Evolutionary conservation across 2,888 invertebrate species (phyloP).

Genomic region (Phanerotoma sp.): DNA sequence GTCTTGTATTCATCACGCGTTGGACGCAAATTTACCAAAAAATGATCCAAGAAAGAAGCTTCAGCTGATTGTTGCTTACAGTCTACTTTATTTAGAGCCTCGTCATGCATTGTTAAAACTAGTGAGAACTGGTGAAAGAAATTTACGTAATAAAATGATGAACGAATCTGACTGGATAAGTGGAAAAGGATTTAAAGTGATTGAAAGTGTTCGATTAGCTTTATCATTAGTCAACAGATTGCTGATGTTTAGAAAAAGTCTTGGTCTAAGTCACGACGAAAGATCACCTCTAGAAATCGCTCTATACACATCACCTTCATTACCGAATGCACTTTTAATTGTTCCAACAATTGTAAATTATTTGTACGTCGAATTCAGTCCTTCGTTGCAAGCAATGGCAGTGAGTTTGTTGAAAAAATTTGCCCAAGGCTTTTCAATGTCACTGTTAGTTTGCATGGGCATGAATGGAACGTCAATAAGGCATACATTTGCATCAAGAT

Average conservation of each 20-base stretch:
- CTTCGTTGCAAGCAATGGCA: constrained; percentile 61
- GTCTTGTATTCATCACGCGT: constrained; percentile 52
- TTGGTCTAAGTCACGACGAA: constrained; percentile 46
- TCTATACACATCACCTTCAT: constrained; percentile 54
- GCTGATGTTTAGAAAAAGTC: constrained; percentile 52
- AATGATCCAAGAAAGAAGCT: constrained; percentile 51
- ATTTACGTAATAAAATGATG: constrained; percentile 53
- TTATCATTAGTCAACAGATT: constrained; percentile 54
- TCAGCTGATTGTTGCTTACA: constrained; percentile 52
- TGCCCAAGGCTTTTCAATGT: constrained; percentile 63
- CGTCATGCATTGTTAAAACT: constrained; percentile 53
- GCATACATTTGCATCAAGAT: constrained; percentile 61
- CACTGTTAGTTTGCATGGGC: constrained; percentile 64
- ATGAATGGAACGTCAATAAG: constrained; percentile 63
- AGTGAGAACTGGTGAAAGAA: constrained; percentile 51
- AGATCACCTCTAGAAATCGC: constrained; percentile 54
- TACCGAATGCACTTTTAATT: constrained; percentile 55
- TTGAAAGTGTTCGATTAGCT: constrained; percentile 54
- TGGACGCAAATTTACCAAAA: constrained; percentile 46
- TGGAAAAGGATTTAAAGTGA: constrained; percentile 54
- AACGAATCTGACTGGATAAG: constrained; percentile 55
- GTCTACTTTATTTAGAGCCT: constrained; percentile 53
- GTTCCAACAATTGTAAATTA: constrained; percentile 63
- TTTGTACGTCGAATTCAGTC: constrained; percentile 62
- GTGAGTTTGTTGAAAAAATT: constrained; percentile 61